phyloP scores from a whole-genome alignment of 2,797 vertebrate species.

The Etheostoma perlongum region DNA sequence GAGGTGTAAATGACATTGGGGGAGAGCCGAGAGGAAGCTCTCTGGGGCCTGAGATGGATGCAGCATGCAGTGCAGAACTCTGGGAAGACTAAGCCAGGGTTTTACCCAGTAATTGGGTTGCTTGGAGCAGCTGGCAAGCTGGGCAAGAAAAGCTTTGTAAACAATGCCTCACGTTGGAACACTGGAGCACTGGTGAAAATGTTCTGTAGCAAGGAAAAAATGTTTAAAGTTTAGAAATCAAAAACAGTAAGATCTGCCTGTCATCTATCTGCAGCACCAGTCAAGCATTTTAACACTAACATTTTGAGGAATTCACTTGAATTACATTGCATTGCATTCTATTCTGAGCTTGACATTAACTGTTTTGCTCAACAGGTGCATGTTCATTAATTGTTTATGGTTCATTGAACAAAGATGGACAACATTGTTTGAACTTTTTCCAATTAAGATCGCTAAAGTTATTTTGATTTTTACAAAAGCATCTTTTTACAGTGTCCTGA shows the following conservation, averaged over 20 bases:
- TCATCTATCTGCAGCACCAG: neutral
- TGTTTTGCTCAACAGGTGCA: too few relatives aligned
- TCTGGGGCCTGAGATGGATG: constrained; percentile 77
- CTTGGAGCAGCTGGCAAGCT: constrained; percentile 75
- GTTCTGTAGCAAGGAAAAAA: constrained; percentile 26
- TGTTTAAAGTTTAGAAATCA: constrained; percentile 23
- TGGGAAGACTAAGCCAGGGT: constrained; percentile 74
- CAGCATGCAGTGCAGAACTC: constrained; percentile 71
- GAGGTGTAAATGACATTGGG: constrained; percentile 81
- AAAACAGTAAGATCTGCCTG: neutral
- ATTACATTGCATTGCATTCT: neutral
- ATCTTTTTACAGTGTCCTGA: too few relatives aligned
- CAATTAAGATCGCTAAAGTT: too few relatives aligned
- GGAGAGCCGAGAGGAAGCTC: constrained; percentile 74
- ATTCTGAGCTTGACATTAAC: too few relatives aligned
- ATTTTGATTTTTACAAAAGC: too few relatives aligned
- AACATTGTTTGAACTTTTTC: too few relatives aligned
- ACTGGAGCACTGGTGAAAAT: constrained; percentile 38
- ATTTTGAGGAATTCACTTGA: neutral
- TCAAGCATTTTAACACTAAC: neutral
- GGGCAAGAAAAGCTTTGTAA: constrained; percentile 71
- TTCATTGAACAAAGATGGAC: too few relatives aligned
- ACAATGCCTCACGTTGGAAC: constrained; percentile 64
- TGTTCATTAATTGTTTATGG: too few relatives aligned
- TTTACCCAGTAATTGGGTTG: constrained; percentile 80